Conservation (phyloP, 2,797 vertebrate genomes). For the Loris lydekkerianus region DNA sequence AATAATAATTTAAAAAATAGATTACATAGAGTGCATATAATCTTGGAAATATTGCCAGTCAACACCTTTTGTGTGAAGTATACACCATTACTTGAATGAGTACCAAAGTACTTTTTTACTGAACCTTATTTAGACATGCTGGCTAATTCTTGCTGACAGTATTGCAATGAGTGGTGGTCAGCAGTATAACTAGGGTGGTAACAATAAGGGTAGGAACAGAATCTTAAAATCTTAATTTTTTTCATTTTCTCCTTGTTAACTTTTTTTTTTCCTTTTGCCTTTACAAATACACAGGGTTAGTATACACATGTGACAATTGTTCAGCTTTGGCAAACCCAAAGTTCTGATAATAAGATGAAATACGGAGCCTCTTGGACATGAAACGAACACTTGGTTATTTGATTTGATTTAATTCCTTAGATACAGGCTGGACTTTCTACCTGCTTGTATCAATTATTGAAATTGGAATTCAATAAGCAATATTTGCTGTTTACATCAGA, state of each 20-base stretch:
- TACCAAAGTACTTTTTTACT: not conserved
- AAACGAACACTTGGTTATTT: not conserved
- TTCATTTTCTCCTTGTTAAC: not conserved
- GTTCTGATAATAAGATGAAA: not conserved
- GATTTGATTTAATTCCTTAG: constrained; percentile 51
- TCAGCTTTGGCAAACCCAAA: constrained; percentile 19
- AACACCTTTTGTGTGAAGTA: not conserved
- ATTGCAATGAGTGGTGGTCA: constrained; percentile 61
- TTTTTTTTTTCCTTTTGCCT: constrained; percentile 24
- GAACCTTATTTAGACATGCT: not conserved
- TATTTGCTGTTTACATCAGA: constrained; percentile 51
- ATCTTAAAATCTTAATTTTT: not conserved
- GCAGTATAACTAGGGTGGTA: constrained; percentile 38
- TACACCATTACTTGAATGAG: not conserved
- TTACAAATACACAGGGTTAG: not conserved
- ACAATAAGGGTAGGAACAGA: not conserved
- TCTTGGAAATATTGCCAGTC: constrained; percentile 11
- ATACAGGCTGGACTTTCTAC: not conserved
- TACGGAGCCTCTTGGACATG: not conserved
- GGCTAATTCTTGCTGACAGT: constrained; percentile 60
- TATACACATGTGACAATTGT: not conserved
- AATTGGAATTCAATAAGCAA: not conserved
- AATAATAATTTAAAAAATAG: too few species aligned
- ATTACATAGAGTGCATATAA: not conserved
- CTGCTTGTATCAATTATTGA: not conserved